Evolutionary conservation across 2,797 vertebrate species (phyloP).

Genomic region (Lophius americanus): DNA sequence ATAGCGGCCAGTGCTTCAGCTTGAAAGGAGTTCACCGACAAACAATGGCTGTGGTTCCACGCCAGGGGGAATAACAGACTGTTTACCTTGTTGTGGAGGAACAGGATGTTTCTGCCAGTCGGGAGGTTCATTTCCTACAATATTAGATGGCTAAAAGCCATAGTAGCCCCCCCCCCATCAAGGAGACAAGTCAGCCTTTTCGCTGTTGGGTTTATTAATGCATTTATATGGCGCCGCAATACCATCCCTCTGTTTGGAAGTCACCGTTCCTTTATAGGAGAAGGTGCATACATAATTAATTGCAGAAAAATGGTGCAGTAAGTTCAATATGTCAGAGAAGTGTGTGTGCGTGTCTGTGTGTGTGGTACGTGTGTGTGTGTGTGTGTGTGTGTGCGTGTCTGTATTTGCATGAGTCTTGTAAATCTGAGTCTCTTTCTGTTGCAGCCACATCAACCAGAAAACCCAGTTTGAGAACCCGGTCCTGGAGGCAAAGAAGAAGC

Average conservation of each 20-base stretch:
- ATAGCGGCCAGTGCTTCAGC: constrained; percentile 49
- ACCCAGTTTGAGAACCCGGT: constrained; percentile 99
- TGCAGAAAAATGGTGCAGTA: constrained; percentile 37
- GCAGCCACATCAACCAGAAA: constrained; percentile 97
- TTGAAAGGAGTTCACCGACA: constrained; percentile 54
- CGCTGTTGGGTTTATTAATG: constrained; percentile 37
- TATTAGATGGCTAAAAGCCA: constrained; percentile 58
- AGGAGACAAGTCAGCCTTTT: constrained; percentile 20
- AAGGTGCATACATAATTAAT: constrained; percentile 59
- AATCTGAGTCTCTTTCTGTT: constrained; percentile 42
- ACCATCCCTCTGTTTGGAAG: constrained; percentile 39
- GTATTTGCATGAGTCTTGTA: constrained; percentile 8
- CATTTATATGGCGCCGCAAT: constrained; percentile 39
- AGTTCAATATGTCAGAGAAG: constrained; percentile 32
- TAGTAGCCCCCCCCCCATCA: constrained; percentile 22
- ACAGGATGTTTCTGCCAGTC: constrained; percentile 54
- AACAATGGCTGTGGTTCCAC: constrained; percentile 48
- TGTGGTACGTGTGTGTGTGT: constrained; percentile 6
- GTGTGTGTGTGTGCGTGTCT: constrained; percentile 11
- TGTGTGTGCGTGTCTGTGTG: constrained; percentile 18
- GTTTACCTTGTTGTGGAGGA: constrained; percentile 65
- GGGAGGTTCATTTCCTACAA: constrained; percentile 53
- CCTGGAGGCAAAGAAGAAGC: constrained; percentile 93
- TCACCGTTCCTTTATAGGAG: constrained; percentile 31
- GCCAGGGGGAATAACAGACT: constrained; percentile 59